These are phyloP conservation scores for Molothrus aeneus DNA, from an alignment of 2,797 vertebrate genomes.

Conservation along the genomic window DNA sequence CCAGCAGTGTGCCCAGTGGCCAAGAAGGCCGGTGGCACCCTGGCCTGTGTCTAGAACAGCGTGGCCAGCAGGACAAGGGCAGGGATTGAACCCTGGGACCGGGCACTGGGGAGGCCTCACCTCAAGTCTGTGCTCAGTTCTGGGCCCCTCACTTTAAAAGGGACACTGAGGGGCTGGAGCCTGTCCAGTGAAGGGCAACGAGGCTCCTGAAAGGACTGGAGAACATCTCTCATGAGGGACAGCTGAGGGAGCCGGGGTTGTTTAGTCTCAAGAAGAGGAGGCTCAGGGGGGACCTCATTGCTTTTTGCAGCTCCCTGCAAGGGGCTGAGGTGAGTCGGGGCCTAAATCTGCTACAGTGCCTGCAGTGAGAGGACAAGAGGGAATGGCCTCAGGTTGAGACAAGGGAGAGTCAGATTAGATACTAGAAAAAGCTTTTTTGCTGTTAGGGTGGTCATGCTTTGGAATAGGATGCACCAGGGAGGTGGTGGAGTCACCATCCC, in stretches of 20 bases:
- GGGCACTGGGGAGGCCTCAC: neutral
- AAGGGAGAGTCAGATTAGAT: neutral
- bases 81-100: accelerated
- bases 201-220: neutral
- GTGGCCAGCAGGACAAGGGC: neutral
- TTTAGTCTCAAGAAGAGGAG: neutral
- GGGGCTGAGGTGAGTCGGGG: neutral
- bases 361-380: neutral
- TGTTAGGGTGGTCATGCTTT: neutral
- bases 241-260: neutral
- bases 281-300: no score
- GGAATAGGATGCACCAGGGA: neutral
- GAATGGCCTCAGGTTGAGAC: no score
- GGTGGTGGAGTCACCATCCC: no score
- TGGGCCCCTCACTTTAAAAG: neutral
- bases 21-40: no score
- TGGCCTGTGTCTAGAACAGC: neutral
- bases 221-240: neutral
- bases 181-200: accelerated
- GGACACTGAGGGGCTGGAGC: neutral
- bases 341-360: accelerated
- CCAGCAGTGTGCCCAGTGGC: neutral
- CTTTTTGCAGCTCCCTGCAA: neutral
- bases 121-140: neutral
- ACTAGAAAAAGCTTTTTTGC: neutral